Evolutionary conservation across 2,797 vertebrate genomes (phyloP).

Genomic region (Iguana delicatissima): DNA sequence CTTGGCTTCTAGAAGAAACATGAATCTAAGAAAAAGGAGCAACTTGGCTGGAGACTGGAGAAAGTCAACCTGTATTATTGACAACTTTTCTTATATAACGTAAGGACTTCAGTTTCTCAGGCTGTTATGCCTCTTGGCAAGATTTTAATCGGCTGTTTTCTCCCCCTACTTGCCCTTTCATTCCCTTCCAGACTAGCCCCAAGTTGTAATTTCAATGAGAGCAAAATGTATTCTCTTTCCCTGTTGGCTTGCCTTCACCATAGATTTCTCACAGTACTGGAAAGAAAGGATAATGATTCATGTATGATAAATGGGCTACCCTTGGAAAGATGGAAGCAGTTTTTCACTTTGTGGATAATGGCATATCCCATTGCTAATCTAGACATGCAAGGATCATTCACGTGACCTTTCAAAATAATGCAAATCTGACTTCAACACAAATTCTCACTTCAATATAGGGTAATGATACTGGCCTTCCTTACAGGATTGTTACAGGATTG

Average conservation of each 20-base stretch:
- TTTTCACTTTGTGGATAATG: neutral
- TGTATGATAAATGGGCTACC: neutral
- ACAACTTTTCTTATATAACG: constrained; percentile 40
- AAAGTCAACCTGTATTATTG: constrained; percentile 9
- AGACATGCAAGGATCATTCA: neutral
- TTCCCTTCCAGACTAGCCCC: neutral
- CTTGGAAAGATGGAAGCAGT: neutral
- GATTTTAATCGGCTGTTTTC: constrained; percentile 43
- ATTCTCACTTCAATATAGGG: neutral
- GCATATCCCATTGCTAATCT: neutral
- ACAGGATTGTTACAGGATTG: neutral
- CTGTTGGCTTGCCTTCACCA: neutral
- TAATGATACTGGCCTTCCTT: neutral
- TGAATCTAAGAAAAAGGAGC: neutral
- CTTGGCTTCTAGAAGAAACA: neutral
- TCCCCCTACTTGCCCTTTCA: constrained; percentile 1
- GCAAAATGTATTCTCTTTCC: neutral
- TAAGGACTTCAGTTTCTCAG: constrained; percentile 37
- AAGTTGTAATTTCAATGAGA: constrained; percentile 24
- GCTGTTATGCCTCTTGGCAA: constrained; percentile 23
- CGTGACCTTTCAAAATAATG: neutral
- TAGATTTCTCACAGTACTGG: neutral
- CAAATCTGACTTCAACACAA: neutral
- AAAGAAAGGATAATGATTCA: neutral
- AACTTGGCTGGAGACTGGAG: neutral